phyloP scores from a whole-genome alignment of 2,888 invertebrate species.

The Troides aeacus region DNA sequence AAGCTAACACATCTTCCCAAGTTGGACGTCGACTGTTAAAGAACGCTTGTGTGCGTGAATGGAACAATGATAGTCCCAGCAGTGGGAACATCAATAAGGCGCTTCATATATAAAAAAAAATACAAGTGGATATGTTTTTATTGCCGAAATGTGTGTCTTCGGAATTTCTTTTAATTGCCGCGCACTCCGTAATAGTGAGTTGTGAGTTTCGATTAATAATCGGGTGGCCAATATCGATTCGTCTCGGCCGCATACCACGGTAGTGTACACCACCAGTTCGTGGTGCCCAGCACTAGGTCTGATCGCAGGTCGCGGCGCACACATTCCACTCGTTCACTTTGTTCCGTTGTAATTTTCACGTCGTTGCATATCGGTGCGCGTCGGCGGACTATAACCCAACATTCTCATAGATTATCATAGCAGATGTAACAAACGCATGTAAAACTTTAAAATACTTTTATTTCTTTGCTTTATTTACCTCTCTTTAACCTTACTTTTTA shows the following conservation, averaged over 20 bases:
- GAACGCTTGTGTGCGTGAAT: no score
- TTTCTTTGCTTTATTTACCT: no score
- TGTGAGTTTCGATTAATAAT: slow-evolving; percentile 17
- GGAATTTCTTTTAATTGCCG: neutral
- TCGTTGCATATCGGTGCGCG: slow-evolving; percentile 60
- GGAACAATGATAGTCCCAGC: no score
- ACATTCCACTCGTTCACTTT: slow-evolving; percentile 44
- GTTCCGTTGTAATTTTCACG: slow-evolving; percentile 70
- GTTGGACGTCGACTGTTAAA: no score
- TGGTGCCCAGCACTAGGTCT: slow-evolving; percentile 42
- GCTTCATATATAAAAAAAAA: neutral
- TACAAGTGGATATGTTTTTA: neutral
- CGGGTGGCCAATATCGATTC: slow-evolving; percentile 26
- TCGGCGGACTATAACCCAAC: slow-evolving; percentile 53
- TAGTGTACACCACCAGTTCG: slow-evolving; percentile 43
- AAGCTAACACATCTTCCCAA: no score
- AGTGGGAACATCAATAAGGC: no score
- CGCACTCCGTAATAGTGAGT: slow-evolving; percentile 9
- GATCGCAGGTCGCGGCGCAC: slow-evolving; percentile 55
- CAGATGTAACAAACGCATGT: neutral
- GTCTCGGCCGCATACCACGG: slow-evolving; percentile 15
- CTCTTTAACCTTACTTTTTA: no score
- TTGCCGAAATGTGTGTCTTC: neutral
- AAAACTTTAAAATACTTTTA: neutral
- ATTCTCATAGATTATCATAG: slow-evolving; percentile 51